These are phyloP conservation scores for Phenganax subtilis DNA, from an alignment of 92 coral and sea anemone genomes.

Conservation along the genomic window DNA sequence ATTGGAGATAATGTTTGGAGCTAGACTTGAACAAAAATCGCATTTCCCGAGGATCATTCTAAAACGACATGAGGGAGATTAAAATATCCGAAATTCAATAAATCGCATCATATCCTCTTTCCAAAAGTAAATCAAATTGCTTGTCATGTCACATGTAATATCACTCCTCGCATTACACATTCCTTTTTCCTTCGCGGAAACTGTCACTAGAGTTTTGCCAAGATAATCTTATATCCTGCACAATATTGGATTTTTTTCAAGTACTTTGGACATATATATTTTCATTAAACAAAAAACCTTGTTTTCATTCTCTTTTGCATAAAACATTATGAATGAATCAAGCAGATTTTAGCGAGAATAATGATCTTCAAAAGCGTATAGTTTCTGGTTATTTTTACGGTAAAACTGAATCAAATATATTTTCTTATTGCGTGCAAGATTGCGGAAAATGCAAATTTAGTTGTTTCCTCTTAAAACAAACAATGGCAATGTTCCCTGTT, in stretches of 20 bases:
- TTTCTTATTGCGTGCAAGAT: neutral
- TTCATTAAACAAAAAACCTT: neutral
- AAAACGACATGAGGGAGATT: no score
- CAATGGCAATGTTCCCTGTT: neutral
- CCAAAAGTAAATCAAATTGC: neutral
- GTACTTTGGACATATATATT: neutral
- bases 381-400: no score
- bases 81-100: neutral
- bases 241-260: constrained; percentile 26
- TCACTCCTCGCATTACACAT: neutral
- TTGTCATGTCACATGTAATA: neutral
- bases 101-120: neutral
- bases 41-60: no score
- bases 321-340: no score
- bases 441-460: constrained; percentile 3
- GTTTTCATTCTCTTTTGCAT: no score
- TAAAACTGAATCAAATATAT: no score
- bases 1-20: no score
- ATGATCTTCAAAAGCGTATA: no score
- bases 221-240: constrained; percentile 24
- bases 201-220: neutral
- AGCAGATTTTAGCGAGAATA: no score
- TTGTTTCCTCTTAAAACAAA: neutral
- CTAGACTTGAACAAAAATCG: no score
- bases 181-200: constrained; percentile 13